A percentile compares a stretch with the other conserved stretches of the same genome.
Evolutionary conservation across 2,113 vertebrate species (phyloP).

Genomic region (Ibidorhyncha struthersii): DNA sequence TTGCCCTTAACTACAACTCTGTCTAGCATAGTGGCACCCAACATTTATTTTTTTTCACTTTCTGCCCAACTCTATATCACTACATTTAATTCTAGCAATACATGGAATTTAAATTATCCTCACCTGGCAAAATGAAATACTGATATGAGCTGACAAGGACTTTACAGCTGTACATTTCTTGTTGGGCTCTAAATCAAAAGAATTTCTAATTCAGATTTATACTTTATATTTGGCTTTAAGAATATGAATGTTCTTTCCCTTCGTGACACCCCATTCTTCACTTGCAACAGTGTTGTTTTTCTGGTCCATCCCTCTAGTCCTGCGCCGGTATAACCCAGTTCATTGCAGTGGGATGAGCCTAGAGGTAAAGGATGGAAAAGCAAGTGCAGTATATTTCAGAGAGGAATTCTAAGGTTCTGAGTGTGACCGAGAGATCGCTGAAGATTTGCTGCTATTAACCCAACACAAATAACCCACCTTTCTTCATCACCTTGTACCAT

Average conservation of each 20-base stretch:
- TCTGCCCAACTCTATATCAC: neutral
- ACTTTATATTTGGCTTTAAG: neutral
- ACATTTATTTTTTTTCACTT: neutral
- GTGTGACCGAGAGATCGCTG: neutral
- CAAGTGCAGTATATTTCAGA: neutral
- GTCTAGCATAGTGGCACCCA: neutral
- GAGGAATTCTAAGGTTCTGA: neutral
- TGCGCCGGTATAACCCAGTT: neutral
- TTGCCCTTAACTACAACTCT: neutral
- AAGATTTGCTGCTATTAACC: neutral
- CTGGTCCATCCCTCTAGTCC: neutral
- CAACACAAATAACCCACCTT: neutral
- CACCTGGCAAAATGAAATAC: neutral
- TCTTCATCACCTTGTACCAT: neutral
- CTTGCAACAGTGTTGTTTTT: neutral
- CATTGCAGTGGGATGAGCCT: neutral
- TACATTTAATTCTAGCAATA: neutral
- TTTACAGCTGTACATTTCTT: neutral
- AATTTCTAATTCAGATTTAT: neutral
- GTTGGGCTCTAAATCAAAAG: neutral
- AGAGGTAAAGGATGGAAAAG: neutral
- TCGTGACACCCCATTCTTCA: neutral
- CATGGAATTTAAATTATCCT: neutral
- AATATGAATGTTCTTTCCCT: neutral
- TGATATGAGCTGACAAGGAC: neutral